A percentile compares a stretch with the other conserved stretches of the same genome.
phyloP scores from a whole-genome alignment of 1,140 invertebrate species.

The Papilio polytes region DNA sequence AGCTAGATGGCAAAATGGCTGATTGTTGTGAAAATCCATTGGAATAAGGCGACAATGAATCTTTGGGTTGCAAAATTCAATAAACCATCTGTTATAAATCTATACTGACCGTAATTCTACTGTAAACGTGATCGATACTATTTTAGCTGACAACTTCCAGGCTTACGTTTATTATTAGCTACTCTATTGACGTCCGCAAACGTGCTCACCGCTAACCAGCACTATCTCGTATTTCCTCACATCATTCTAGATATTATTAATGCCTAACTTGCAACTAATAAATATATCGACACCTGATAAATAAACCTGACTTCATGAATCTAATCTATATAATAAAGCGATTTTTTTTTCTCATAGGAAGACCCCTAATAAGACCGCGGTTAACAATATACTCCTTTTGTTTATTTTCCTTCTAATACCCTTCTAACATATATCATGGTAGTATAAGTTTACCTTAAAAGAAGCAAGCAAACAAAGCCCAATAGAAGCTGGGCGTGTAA shows the following conservation, averaged over 20 bases:
- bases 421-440: background rate
- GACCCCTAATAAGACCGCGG: too few species aligned
- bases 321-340: too few species aligned
- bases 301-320: too few species aligned
- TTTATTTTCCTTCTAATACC: too few species aligned
- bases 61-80: background rate
- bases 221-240: background rate
- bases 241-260: background rate
- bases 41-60: too few species aligned
- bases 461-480: background rate
- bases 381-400: background rate
- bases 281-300: background rate
- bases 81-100: background rate
- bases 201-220: background rate
- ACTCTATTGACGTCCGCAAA: background rate
- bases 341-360: too few species aligned
- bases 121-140: slow-evolving; percentile 18
- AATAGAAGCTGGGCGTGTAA: slow-evolving; percentile 25
- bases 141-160: slow-evolving; percentile 18
- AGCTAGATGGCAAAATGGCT: too few species aligned
- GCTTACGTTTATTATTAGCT: slow-evolving; percentile 18
- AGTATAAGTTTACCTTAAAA: background rate
- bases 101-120: background rate
- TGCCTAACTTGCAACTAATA: background rate
- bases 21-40: too few species aligned